Conservation (phyloP, 1,140 invertebrate genomes). For the Anastatus disparis region DNA sequence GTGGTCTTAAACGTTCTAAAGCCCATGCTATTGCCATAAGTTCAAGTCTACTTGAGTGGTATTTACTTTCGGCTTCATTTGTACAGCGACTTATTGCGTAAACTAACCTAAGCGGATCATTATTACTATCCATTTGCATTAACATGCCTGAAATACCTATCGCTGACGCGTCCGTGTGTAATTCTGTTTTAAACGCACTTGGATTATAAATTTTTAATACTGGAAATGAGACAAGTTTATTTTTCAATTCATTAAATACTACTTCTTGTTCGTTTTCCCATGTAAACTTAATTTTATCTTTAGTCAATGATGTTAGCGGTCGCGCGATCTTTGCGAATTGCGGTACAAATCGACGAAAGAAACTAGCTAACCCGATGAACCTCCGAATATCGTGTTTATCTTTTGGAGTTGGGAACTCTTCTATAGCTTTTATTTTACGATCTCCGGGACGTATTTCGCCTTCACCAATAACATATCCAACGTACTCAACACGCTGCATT, state of each 20-base stretch:
- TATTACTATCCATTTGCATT: no score
- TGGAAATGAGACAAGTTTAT: constrained; percentile 1
- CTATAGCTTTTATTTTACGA: constrained; percentile 31
- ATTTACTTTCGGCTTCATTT: constrained; percentile 38
- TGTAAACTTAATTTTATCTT: not conserved
- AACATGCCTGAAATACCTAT: constrained; percentile 5
- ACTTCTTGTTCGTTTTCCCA: constrained; percentile 3
- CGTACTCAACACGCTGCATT: constrained; percentile 45
- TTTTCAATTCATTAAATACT: constrained; percentile 25
- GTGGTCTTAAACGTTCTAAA: not conserved
- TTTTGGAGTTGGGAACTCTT: no score
- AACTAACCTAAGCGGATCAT: no score
- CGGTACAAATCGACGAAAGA: no score
- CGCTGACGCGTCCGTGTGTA: constrained; percentile 22
- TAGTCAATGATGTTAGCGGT: no score
- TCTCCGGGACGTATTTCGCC: constrained; percentile 42
- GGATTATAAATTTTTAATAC: constrained; percentile 28
- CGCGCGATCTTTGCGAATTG: no score
- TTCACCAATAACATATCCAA: constrained; percentile 42
- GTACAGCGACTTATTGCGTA: constrained; percentile 39
- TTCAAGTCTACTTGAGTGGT: constrained; percentile 45
- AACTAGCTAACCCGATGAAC: no score
- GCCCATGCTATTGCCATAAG: constrained; percentile 34
- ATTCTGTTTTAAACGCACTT: constrained; percentile 8
- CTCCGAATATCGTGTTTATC: no score